Evolutionary conservation across 2,888 invertebrate genomes (phyloP), one percentile per base, ranked within the genome.

Genomic region (Cheilosia pagana): DNA sequence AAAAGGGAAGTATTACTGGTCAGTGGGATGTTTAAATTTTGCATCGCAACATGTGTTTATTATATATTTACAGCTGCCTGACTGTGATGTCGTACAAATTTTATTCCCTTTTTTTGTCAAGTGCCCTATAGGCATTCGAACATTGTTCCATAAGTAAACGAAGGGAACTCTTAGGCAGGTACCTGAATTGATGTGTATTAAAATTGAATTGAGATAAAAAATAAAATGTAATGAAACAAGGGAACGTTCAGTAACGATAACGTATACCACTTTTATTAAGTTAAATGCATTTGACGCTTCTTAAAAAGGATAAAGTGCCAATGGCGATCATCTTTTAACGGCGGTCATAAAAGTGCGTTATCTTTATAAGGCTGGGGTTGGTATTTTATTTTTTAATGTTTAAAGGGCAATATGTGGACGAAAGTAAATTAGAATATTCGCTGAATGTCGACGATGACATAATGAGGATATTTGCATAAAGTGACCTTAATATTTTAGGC

Each of bases 131-230:
- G 50, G 52, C 52, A 43, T 21, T 52, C 23, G 19, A 35, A 8
- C 25, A 31, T 25, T 12, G 23, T 45, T 45, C 16, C 41, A 71
- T 60, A 71, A 19, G 28, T 25, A 16, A 41, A 41, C 41, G 28
- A 41, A 67, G 41, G 23, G 67, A 41, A 55, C 21, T 23, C 59
- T 50, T 41, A 59, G n/a, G 41, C 59, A 52, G 50, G 59, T 41
- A 14, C 25, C 71, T 19, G 28, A 62, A 52, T 60, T 41, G 52
- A 52, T 52, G 59, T 25, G 41, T 39, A 62, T 28, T 41, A 60
- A 62, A 72, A 52, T 60, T 55, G 45, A 63, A 63, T 53, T 53
- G 31, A n/a, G 62, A 28, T 63, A 53, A 72, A 53, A 43, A 53
- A 72, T n/a, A 23, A 14, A 14, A 52, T 23, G 41, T 31, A 39